Evolutionary conservation across 2,888 invertebrate species (phyloP).

Genomic region (Pollenia amentaria): DNA sequence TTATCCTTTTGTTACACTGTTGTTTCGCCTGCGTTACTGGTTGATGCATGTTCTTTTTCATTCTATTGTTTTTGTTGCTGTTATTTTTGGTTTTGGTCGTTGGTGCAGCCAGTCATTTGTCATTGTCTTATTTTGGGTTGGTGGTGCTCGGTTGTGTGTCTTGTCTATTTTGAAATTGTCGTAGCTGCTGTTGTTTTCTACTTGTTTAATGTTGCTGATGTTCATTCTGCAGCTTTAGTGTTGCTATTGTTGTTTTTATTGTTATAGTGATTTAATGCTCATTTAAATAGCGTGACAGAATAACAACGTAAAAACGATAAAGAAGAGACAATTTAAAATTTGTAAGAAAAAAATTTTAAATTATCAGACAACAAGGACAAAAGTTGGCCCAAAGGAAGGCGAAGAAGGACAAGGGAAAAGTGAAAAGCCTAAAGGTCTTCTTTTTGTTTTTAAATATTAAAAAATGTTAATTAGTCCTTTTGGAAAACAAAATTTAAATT

Average conservation of each 20-base stretch:
- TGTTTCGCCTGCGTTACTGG: background rate
- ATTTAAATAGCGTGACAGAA: conserved; percentile 55
- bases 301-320: conserved; percentile 37
- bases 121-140: conserved; percentile 64
- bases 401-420: too few species aligned
- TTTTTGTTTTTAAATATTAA: too few species aligned
- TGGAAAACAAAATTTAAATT: too few species aligned
- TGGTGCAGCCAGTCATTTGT: conserved; percentile 63
- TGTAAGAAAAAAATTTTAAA: conserved; percentile 20
- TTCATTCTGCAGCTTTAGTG: conserved; percentile 25
- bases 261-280: conserved; percentile 47
- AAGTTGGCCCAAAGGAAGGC: background rate
- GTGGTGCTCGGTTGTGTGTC: conserved; percentile 33
- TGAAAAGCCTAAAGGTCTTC: too few species aligned
- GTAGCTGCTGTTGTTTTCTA: conserved; percentile 55
- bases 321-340: conserved; percentile 53
- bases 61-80: conserved; percentile 46
- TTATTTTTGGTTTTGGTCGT: conserved; percentile 52
- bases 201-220: conserved; percentile 28
- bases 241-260: conserved; percentile 17
- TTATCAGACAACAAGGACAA: background rate
- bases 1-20: conserved; percentile 38
- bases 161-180: conserved; percentile 39
- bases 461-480: too few species aligned
- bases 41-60: conserved; percentile 41